Base-by-base conservation (phyloP, 2,888 invertebrate species). In the Sarcophaga caerulescens region DNA sequence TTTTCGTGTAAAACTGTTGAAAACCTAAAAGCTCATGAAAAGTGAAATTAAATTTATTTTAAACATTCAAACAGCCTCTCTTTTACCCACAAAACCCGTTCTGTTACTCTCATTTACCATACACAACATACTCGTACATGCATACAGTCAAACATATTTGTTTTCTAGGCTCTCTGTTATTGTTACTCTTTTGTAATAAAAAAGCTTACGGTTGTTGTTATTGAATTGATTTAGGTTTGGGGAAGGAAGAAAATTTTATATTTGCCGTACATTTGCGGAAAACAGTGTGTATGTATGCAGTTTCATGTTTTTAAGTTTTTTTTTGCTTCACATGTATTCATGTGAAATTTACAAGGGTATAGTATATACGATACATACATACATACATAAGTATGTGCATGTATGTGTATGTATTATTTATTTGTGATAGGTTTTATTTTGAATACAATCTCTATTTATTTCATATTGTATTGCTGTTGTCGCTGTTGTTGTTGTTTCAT, bases 211-310 rank as follows among this genome's bases (percentile, higher is more conserved):
- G 8, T 52, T 12, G 52, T 52, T 17, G 52, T 14, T n/a, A n/a
- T n/a, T 52, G 4, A 52, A 4, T 52, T 52, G 17, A 52, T 52
- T 52, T 12, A 17, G 12, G 1, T 17, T 52, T 12, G 52, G 52
- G 52, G 52, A 52, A 17, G 52, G 4, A 52, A 52, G 52, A 4
- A 52, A 52, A 52, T 14, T 14, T 52, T 52, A 52, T 52, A 4
- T 52, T 66, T 81, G 60, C 52, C 62, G 25, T 78, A 84, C 81
- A 69, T 86, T 86, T 84, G 75, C 86, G 86, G 86, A 86, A 86
- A 86, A 84, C 65, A 78, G 11, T 44, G 62, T 71, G 23, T 44
- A 17, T 62, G 19, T 66, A 57, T 65, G 66, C 23, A 6, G 12
- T 12, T 52, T 14, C 17, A 14, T 62, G 52, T 70, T 69, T n/a